phyloP scores from a whole-genome alignment of 2,888 invertebrate genomes.

The Lysandra coridon region DNA sequence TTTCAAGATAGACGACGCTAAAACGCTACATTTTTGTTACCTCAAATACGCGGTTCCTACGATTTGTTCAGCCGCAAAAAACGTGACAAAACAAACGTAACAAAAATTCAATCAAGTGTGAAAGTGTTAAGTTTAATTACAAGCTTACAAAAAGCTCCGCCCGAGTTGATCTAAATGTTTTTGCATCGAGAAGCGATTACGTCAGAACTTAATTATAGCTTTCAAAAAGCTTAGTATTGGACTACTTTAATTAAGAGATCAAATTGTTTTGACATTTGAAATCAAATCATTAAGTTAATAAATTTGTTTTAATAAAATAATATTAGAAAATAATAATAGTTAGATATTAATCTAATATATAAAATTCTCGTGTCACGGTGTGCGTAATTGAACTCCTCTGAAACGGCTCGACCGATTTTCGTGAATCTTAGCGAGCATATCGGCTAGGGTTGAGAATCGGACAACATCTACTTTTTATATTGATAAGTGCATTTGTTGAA shows the following conservation, averaged over 20 bases:
- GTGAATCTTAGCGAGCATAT: too few relatives aligned
- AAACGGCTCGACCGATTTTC: too few relatives aligned
- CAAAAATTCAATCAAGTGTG: not conserved
- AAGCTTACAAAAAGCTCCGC: constrained; percentile 9
- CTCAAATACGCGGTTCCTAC: not conserved
- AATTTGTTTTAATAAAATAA: not conserved
- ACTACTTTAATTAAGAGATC: not conserved
- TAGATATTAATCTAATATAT: too few relatives aligned
- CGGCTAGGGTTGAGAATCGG: too few relatives aligned
- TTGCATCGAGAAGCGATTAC: constrained; percentile 8
- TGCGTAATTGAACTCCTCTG: too few relatives aligned
- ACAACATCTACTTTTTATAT: too few relatives aligned
- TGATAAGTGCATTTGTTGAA: too few relatives aligned
- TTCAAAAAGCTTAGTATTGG: not conserved
- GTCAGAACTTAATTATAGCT: constrained; percentile 19
- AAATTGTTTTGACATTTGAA: not conserved
- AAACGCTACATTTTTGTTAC: not conserved
- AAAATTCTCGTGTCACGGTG: too few relatives aligned
- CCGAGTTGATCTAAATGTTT: not conserved
- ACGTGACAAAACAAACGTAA: constrained; percentile 2
- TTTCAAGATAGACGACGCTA: too few relatives aligned
- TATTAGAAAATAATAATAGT: not conserved
- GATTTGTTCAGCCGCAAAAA: not conserved
- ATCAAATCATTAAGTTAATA: not conserved
- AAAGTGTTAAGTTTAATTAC: constrained; percentile 17